A percentile compares a stretch with the other conserved stretches of the same genome.
Conservation (phyloP, 2,113 vertebrate genomes). For the Rallus limicola region DNA sequence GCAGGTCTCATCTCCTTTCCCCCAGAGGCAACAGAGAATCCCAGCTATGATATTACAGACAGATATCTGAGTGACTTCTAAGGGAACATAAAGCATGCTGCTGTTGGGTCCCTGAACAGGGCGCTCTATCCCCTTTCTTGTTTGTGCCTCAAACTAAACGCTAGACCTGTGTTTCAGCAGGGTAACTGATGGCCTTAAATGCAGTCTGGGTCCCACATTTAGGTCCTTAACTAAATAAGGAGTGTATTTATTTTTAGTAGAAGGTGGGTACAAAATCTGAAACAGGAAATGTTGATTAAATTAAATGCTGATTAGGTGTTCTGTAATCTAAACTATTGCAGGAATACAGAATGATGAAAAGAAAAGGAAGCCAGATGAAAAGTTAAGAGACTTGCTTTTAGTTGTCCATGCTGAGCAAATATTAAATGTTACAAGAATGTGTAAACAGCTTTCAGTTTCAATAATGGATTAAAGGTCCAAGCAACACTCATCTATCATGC, state of each 20-base stretch:
- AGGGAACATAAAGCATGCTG: neutral
- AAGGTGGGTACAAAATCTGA: constrained; percentile 15
- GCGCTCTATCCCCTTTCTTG: neutral
- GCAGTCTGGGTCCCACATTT: neutral
- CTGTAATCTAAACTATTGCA: constrained; percentile 16
- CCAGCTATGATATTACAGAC: constrained; percentile 6
- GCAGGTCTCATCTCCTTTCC: neutral
- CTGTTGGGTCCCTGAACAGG: neutral
- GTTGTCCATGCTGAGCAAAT: neutral
- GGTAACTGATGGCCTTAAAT: neutral
- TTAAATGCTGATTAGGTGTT: constrained; percentile 1
- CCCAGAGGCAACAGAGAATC: neutral
- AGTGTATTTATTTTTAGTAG: constrained; percentile 28
- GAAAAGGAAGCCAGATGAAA: neutral
- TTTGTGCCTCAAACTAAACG: neutral
- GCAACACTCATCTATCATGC: neutral
- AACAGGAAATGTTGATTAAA: constrained; percentile 39
- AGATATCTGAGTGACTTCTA: constrained; percentile 4
- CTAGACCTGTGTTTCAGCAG: neutral
- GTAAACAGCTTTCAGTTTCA: constrained; percentile 25
- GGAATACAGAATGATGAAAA: neutral
- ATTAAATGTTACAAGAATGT: neutral
- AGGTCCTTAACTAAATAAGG: constrained; percentile 1
- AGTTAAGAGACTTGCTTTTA: neutral
- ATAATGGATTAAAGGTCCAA: neutral